Evolutionary conservation across 2,797 vertebrate species (phyloP).

Genomic region (Anguilla anguilla): DNA sequence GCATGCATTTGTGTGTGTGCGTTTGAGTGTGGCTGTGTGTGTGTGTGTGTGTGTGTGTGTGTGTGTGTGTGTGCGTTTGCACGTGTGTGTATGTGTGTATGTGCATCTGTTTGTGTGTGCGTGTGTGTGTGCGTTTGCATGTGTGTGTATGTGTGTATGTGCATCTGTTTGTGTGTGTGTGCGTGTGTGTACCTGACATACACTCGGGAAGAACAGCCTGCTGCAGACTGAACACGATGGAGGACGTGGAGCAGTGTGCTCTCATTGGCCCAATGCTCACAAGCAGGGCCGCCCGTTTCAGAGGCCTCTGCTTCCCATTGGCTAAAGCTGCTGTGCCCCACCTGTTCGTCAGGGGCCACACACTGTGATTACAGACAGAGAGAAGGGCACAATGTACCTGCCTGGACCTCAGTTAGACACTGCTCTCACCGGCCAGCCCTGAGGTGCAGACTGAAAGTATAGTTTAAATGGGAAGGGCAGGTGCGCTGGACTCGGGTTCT

Average conservation of each 20-base stretch:
- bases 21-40: background rate
- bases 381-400: background rate
- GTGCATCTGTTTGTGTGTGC: background rate
- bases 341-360: constrained; percentile 22
- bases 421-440: background rate
- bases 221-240: background rate
- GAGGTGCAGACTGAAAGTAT: background rate
- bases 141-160: constrained; percentile 1
- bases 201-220: constrained; percentile 14
- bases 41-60: background rate
- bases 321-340: constrained; percentile 11
- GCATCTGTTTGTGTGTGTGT: background rate
- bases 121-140: too few species aligned
- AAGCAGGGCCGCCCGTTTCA: constrained; percentile 19
- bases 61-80: too few species aligned
- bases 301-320: constrained; percentile 51
- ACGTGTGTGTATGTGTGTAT: constrained; percentile 1
- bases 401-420: background rate
- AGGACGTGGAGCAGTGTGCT: constrained; percentile 22
- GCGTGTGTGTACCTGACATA: background rate
- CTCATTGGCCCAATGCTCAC: background rate
- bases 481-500: background rate
- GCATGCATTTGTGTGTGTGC: background rate
- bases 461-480: background rate
- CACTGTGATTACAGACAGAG: constrained; percentile 8